phyloP scores from a whole-genome alignment of 2,797 vertebrate species.

The Picus viridis region DNA sequence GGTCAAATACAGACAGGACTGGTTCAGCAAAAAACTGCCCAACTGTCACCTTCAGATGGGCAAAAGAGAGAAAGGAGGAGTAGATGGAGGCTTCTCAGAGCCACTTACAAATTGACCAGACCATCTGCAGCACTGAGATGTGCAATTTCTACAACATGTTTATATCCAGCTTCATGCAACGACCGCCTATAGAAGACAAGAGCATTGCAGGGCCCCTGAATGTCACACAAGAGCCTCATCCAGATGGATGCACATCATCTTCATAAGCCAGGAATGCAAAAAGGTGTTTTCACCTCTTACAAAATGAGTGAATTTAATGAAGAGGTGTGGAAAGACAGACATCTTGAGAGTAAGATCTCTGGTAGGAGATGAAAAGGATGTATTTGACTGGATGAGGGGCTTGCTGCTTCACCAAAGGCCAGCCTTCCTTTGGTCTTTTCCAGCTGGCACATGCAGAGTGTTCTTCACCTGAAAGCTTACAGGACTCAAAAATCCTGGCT shows the following conservation, averaged over 20 bases:
- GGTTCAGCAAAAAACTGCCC: not conserved
- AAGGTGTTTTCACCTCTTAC: not conserved
- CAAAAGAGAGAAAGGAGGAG: not conserved
- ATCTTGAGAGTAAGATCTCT: not conserved
- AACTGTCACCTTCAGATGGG: not conserved
- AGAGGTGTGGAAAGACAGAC: not conserved
- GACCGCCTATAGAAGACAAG: not conserved
- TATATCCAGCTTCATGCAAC: not conserved
- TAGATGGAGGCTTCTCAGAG: not conserved
- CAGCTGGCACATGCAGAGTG: not conserved
- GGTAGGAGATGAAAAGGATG: not conserved
- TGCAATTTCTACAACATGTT: not conserved
- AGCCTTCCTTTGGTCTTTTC: not conserved
- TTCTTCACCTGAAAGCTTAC: not conserved
- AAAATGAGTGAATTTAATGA: not conserved
- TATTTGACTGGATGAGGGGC: not conserved
- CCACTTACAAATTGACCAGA: not conserved
- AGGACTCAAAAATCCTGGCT: not conserved
- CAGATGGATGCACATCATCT: accelerated
- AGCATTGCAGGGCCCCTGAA: not conserved
- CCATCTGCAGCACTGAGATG: not conserved
- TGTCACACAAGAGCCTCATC: not conserved
- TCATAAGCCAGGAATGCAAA: not conserved
- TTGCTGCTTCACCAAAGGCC: not conserved
- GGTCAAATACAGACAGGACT: not conserved